phyloP scores from a whole-genome alignment of 2,113 vertebrate species.

The Hemibagrus wyckioides region DNA sequence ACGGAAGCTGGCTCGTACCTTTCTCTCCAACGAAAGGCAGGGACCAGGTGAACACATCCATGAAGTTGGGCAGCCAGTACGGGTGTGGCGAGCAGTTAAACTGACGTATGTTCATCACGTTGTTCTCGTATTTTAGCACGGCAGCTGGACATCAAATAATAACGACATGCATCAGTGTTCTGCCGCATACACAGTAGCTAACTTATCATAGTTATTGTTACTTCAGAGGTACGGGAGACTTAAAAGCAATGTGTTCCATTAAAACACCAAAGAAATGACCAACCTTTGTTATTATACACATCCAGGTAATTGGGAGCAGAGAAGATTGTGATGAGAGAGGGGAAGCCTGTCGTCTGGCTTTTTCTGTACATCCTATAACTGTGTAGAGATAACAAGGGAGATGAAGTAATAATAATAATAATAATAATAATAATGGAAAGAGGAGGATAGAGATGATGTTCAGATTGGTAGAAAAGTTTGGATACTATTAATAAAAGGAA shows the following conservation, averaged over 20 bases:
- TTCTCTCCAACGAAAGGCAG: slow-evolving; percentile 83
- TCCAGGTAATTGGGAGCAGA: slow-evolving; percentile 83
- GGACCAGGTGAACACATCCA: slow-evolving; percentile 84
- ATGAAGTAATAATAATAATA: no score
- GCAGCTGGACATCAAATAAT: slow-evolving; percentile 64
- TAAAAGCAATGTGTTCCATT: background rate
- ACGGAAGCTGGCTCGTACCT: slow-evolving; percentile 57
- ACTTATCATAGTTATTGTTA: background rate
- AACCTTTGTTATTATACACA: slow-evolving; percentile 84
- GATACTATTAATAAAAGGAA: background rate
- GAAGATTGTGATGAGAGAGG: slow-evolving; percentile 83
- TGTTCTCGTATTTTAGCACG: slow-evolving; percentile 82
- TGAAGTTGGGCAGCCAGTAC: slow-evolving; percentile 83
- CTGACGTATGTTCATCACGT: slow-evolving; percentile 84
- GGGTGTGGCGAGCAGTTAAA: slow-evolving; percentile 83
- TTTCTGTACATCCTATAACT: slow-evolving; percentile 84
- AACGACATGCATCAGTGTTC: background rate
- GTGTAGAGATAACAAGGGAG: slow-evolving; percentile 47
- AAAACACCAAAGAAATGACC: background rate
- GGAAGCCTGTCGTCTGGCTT: slow-evolving; percentile 82
- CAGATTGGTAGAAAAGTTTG: background rate
- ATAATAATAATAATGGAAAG: background rate
- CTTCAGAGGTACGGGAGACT: background rate
- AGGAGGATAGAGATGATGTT: background rate
- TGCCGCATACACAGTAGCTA: background rate